These are phyloP conservation scores for Steinernema hermaphroditum DNA, from an alignment of 2,888 invertebrate genomes.

Conservation along the genomic window DNA sequence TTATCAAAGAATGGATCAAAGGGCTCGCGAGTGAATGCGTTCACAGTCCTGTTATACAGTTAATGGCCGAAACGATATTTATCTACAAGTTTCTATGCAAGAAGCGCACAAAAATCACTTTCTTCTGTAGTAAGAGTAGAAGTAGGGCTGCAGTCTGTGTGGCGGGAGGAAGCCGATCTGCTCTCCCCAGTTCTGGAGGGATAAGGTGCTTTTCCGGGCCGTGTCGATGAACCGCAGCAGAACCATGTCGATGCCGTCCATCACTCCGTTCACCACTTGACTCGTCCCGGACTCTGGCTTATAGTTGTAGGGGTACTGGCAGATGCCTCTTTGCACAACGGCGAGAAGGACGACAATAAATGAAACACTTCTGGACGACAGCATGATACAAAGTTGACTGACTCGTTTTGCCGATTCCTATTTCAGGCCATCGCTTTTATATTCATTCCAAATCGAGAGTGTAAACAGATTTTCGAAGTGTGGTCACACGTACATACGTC, in stretches of 20 bases:
- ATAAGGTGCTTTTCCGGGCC: not conserved
- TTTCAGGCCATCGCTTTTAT: not conserved
- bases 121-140: not conserved
- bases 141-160: not conserved
- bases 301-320: constrained; percentile 1
- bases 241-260: constrained; percentile 21
- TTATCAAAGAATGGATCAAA: too few relatives aligned
- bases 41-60: too few relatives aligned
- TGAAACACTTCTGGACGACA: too few relatives aligned
- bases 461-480: constrained; percentile 20
- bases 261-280: constrained; percentile 13
- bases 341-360: not conserved
- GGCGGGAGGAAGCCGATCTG: constrained; percentile 18
- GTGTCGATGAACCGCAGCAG: constrained; percentile 12
- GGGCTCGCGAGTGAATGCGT: too few relatives aligned
- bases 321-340: not conserved
- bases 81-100: too few relatives aligned
- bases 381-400: too few relatives aligned
- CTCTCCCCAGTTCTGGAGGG: constrained; percentile 10
- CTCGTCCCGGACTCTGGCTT: not conserved
- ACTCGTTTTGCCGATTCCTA: too few relatives aligned
- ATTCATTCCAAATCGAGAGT: not conserved
- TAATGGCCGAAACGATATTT: too few relatives aligned
- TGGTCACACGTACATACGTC: too few relatives aligned
- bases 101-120: not conserved